A percentile compares a stretch with the other conserved stretches of the same genome.
Conservation (phyloP, 92 coral and sea anemone species). For the Phenganax subtilis region DNA sequence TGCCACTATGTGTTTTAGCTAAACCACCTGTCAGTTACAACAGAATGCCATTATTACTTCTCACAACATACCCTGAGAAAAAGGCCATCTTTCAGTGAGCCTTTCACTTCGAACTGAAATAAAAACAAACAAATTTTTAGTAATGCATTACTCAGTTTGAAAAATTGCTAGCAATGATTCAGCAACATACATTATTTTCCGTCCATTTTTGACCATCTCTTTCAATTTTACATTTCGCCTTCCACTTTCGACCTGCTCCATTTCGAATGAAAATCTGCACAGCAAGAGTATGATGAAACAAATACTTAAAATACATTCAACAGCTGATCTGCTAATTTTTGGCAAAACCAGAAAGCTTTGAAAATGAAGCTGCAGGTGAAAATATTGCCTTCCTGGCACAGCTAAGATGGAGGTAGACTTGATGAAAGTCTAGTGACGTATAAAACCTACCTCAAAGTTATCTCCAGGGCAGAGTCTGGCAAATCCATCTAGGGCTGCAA, state of each 20-base stretch:
- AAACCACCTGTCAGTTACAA: too few relatives aligned
- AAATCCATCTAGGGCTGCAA: constrained; percentile 78
- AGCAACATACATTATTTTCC: constrained; percentile 63
- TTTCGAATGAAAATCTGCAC: constrained; percentile 68
- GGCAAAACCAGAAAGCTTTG: not conserved
- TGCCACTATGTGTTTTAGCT: too few relatives aligned
- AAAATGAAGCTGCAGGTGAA: too few relatives aligned
- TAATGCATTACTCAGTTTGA: not conserved
- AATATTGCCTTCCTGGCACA: too few relatives aligned
- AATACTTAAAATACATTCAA: too few relatives aligned
- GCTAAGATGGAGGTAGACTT: too few relatives aligned
- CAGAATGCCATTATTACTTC: not conserved
- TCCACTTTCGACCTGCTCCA: constrained; percentile 80
- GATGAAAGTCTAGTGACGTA: not conserved
- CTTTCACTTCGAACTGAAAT: constrained; percentile 22
- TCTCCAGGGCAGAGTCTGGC: constrained; percentile 97
- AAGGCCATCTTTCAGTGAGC: constrained; percentile 25
- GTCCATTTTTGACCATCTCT: constrained; percentile 87
- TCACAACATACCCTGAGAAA: constrained; percentile 26
- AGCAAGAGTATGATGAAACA: too few relatives aligned
- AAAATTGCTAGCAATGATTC: not conserved
- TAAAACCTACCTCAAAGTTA: constrained; percentile 69
- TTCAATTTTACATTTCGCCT: constrained; percentile 83
- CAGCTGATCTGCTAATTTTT: too few relatives aligned
- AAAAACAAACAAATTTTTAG: not conserved